A percentile compares a stretch with the other conserved stretches of the same genome.
These are phyloP conservation scores for Pygoscelis adeliae DNA, from an alignment of 2,113 vertebrate genomes.

Conservation along the genomic window DNA sequence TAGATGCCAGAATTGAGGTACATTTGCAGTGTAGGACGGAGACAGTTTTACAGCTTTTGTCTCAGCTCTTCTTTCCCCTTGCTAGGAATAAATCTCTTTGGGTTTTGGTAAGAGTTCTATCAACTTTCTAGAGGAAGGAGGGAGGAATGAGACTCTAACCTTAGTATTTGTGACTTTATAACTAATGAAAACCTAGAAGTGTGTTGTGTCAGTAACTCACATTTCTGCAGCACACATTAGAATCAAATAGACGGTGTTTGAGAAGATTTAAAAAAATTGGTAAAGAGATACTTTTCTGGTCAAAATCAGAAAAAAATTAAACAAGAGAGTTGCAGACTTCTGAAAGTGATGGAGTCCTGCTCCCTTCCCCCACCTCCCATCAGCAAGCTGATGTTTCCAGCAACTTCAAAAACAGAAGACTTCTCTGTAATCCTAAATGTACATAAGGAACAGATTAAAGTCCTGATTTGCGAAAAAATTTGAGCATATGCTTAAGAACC, in stretches of 20 bases:
- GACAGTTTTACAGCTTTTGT: constrained; percentile 51
- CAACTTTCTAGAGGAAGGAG: background rate
- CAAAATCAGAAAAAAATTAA: background rate
- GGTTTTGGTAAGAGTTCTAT: constrained; percentile 21
- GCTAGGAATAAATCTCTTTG: background rate
- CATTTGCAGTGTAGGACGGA: background rate
- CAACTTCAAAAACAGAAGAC: constrained; percentile 58
- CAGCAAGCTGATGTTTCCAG: constrained; percentile 44
- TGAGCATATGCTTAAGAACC: constrained; percentile 57
- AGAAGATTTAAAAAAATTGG: constrained; percentile 1
- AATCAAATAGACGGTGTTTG: background rate
- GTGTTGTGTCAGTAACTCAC: background rate
- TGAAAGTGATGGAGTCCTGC: background rate
- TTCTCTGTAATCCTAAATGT: constrained; percentile 57
- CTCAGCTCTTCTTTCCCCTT: background rate
- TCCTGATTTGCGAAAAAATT: constrained; percentile 41
- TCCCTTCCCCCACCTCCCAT: constrained; percentile 45
- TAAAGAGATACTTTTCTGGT: constrained; percentile 15
- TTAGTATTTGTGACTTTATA: background rate
- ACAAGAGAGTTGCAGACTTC: background rate
- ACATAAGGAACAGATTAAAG: constrained; percentile 67
- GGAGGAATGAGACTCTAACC: background rate
- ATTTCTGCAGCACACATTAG: background rate
- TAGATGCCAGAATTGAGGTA: constrained; percentile 26
- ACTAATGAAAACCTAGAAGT: background rate